Conservation (phyloP, 2,888 invertebrate genomes). For the Frankliniella fusca region DNA sequence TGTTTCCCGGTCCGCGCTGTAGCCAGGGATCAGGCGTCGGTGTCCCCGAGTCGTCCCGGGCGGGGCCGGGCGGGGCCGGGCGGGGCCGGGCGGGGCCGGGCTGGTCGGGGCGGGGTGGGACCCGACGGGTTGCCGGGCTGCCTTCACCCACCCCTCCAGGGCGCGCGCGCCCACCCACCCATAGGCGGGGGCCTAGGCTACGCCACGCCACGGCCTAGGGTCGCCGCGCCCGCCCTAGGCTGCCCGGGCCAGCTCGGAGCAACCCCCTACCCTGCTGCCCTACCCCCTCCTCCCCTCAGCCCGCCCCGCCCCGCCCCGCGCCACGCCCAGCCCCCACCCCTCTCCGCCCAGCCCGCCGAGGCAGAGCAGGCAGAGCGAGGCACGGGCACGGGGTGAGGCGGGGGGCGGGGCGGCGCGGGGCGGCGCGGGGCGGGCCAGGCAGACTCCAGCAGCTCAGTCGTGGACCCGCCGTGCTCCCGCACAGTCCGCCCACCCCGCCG, state of each 20-base stretch:
- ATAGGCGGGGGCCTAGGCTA: no score
- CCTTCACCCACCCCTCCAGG: background rate
- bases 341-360: no score
- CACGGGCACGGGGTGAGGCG: no score
- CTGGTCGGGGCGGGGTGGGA: background rate
- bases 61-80: slow-evolving; percentile 26
- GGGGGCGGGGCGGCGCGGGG: no score
- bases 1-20: no score
- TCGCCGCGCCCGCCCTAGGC: slow-evolving; percentile 1
- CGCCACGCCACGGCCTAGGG: background rate
- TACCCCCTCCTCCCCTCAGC: no score
- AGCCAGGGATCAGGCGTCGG: no score
- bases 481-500: slow-evolving; percentile 24
- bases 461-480: background rate
- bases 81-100: background rate
- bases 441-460: background rate
- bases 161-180: background rate
- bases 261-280: no score
- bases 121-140: background rate
- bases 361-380: no score
- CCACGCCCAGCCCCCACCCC: no score
- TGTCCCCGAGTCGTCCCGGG: slow-evolving; percentile 12
- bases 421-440: no score
- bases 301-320: no score
- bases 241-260: background rate